Evolutionary conservation across 1,140 invertebrate genomes (phyloP).

Genomic region (Limonius californicus): DNA sequence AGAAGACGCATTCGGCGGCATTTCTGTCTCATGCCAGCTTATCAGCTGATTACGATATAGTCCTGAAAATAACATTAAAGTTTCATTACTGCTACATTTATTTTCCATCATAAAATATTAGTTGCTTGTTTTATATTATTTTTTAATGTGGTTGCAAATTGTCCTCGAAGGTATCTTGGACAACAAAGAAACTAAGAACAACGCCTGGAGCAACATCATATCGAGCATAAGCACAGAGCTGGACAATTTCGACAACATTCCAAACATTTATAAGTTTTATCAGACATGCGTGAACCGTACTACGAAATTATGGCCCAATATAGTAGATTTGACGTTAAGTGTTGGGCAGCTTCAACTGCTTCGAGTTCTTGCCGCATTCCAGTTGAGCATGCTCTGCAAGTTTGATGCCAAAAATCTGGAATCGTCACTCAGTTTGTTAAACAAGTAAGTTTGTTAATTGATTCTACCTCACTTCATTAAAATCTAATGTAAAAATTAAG

Average conservation of each 20-base stretch:
- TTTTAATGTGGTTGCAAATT: no score
- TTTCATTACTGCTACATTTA: no score
- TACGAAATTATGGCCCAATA: conserved; percentile 63
- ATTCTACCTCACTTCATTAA: no score
- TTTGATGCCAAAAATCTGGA: conserved; percentile 91
- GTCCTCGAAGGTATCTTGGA: conserved; percentile 40
- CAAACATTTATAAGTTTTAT: conserved; percentile 65
- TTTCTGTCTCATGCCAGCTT: no score
- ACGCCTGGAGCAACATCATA: conserved; percentile 36
- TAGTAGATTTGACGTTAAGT: conserved; percentile 69
- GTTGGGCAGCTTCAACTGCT: conserved; percentile 89
- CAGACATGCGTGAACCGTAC: conserved; percentile 55
- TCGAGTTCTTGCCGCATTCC: conserved; percentile 78
- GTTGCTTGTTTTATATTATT: no score
- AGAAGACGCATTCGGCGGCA: no score
- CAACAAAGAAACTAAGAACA: conserved; percentile 38
- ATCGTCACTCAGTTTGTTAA: conserved; percentile 74
- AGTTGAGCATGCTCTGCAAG: conserved; percentile 86
- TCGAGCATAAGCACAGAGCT: conserved; percentile 38
- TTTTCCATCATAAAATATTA: no score
- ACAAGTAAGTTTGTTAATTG: conserved; percentile 84
- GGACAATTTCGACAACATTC: conserved; percentile 37
- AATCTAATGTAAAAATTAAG: no score
- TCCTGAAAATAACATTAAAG: no score
- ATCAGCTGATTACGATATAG: no score